Evolutionary conservation across 2,888 invertebrate species (phyloP).

Genomic region (Leucophora obtusa): DNA sequence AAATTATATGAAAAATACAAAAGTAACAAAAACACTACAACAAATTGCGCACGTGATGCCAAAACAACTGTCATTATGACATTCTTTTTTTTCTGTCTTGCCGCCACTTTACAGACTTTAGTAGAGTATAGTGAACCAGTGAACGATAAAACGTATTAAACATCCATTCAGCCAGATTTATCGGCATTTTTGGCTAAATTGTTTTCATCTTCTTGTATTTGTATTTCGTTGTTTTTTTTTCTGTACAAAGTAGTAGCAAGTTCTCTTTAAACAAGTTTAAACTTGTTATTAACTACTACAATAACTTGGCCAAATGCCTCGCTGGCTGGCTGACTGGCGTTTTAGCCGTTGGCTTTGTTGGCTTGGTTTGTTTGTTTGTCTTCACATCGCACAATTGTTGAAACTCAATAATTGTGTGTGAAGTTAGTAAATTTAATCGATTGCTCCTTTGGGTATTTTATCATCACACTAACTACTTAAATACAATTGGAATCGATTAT

Average conservation of each 20-base stretch:
- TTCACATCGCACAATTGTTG: constrained; percentile 20
- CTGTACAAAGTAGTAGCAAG: constrained; percentile 58
- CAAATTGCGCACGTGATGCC: constrained; percentile 64
- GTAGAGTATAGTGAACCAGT: not conserved
- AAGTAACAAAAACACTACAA: constrained; percentile 51
- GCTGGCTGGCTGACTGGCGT: constrained; percentile 5
- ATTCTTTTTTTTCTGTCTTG: constrained; percentile 43
- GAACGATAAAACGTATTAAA: constrained; percentile 25
- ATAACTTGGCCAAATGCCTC: not conserved
- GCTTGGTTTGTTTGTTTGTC: too few relatives aligned
- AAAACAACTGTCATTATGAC: constrained; percentile 62
- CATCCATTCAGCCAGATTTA: constrained; percentile 59
- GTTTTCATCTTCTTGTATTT: constrained; percentile 49
- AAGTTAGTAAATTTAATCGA: constrained; percentile 65
- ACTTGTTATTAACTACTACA: constrained; percentile 54
- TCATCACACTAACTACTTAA: constrained; percentile 39
- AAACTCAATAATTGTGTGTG: constrained; percentile 64
- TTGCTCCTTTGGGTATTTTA: constrained; percentile 64
- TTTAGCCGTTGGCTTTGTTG: not conserved
- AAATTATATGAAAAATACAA: constrained; percentile 55
- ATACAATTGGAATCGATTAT: constrained; percentile 55
- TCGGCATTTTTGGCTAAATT: constrained; percentile 62
- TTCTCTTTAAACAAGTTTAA: constrained; percentile 64
- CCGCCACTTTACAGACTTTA: constrained; percentile 24
- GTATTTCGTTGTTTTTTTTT: constrained; percentile 15